Percentiles rank a stretch among this genome's conserved stretches.
Conservation (phyloP, 2,888 invertebrate species). For the Drosophila cognata region DNA sequence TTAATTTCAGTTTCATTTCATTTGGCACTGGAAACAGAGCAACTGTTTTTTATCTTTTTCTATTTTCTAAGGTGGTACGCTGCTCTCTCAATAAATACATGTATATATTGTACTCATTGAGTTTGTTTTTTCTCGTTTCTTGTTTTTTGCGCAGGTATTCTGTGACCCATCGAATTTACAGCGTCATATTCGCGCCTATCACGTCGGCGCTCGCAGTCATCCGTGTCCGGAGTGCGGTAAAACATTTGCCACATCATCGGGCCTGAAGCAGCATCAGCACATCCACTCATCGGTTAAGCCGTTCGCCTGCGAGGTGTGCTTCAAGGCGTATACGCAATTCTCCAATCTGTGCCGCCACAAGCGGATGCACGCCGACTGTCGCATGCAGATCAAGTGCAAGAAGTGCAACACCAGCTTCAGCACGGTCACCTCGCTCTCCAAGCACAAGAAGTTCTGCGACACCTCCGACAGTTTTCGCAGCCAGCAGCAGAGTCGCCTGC, state of each 20-base stretch:
- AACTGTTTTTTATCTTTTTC: neutral
- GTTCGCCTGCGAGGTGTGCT: conserved; percentile 98
- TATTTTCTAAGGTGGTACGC: neutral
- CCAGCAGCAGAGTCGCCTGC: conserved; percentile 36
- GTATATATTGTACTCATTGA: conserved; percentile 26
- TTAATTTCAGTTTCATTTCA: conserved; percentile 82
- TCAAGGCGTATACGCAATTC: conserved; percentile 99
- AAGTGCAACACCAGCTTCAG: conserved; percentile 97
- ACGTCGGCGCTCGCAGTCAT: conserved; percentile 98
- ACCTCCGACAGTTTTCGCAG: conserved; percentile 86
- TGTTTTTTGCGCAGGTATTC: conserved; percentile 90
- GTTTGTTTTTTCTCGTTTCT: conserved; percentile 62
- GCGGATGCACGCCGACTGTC: conserved; percentile 98
- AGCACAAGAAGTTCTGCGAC: conserved; percentile 98
- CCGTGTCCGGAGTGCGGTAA: conserved; percentile 99
- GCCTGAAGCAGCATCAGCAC: conserved; percentile 99
- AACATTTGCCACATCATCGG: conserved; percentile 98
- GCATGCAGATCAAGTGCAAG: conserved; percentile 96
- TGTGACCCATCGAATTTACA: conserved; percentile 98
- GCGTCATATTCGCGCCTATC: conserved; percentile 97
- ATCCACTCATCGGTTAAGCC: conserved; percentile 99
- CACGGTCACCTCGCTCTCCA: conserved; percentile 95
- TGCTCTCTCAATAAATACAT: neutral
- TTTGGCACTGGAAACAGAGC: conserved; percentile 66
- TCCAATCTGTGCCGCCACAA: conserved; percentile 99